Percentiles rank a stretch among this genome's conserved stretches.
These are phyloP conservation scores for Dendrophyllia cribrosa DNA, from an alignment of 64 coral and sea anemone genomes.

Conservation along the genomic window DNA sequence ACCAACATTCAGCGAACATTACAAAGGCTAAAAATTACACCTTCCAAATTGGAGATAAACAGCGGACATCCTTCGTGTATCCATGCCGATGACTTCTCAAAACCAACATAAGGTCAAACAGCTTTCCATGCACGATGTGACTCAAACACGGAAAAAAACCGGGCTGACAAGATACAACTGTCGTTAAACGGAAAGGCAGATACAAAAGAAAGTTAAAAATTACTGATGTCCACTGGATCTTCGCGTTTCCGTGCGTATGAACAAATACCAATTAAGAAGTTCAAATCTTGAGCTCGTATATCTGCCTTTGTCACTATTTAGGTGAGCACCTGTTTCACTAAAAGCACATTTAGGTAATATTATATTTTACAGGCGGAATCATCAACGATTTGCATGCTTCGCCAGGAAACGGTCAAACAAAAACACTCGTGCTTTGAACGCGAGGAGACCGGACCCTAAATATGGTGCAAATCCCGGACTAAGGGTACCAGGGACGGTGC, in stretches of 20 bases:
- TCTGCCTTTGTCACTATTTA: not conserved
- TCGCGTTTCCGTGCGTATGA: no score
- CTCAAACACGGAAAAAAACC: not conserved
- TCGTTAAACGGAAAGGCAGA: no score
- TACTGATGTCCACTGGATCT: no score
- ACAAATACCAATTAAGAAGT: no score
- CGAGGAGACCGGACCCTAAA: not conserved
- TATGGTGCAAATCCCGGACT: not conserved
- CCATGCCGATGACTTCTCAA: not conserved
- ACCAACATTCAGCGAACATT: no score
- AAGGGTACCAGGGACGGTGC: no score
- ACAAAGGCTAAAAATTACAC: no score
- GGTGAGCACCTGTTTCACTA: not conserved
- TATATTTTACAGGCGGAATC: no score
- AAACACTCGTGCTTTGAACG: not conserved
- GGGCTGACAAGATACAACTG: no score
- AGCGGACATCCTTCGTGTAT: not conserved
- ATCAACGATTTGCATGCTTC: not conserved
- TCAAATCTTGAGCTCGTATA: not conserved
- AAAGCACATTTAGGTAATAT: not conserved
- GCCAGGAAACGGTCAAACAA: constrained; percentile 31
- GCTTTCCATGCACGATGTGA: not conserved
- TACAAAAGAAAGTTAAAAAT: not conserved
- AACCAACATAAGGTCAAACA: not conserved
- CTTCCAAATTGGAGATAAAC: no score